Evolutionary conservation across 2,113 vertebrate species (phyloP).

Genomic region (Talpa occidentalis): DNA sequence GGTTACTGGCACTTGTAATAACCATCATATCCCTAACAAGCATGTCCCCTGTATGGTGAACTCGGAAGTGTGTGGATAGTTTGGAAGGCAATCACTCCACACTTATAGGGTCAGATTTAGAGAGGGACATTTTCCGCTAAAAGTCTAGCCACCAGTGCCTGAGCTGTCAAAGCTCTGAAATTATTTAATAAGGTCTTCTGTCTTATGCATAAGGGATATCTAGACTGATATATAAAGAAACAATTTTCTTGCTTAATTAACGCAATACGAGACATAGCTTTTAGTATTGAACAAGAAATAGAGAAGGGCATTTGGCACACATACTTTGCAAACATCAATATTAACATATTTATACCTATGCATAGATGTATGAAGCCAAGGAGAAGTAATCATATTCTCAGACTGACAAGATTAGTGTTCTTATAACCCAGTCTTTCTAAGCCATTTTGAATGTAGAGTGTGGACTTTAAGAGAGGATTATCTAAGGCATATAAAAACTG

Average conservation of each 20-base stretch:
- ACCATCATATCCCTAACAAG: neutral
- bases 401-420: neutral
- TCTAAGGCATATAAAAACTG: neutral
- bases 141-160: neutral
- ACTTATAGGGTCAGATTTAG: neutral
- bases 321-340: neutral
- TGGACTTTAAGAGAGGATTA: neutral
- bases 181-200: neutral
- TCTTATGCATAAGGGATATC: neutral
- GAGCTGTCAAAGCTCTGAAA: neutral
- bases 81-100: neutral
- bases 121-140: neutral
- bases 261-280: neutral
- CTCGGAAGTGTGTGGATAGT: neutral
- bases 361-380: neutral
- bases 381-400: neutral
- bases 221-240: neutral
- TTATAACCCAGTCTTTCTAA: neutral
- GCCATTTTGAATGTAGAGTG: rapidly evolving
- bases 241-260: neutral
- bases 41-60: neutral
- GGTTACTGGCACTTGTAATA: neutral
- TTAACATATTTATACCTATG: neutral
- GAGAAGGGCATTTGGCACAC: neutral
- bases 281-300: neutral